A percentile compares a stretch with the other conserved stretches of the same genome.
Evolutionary conservation across 2,888 invertebrate genomes (phyloP).

Genomic region (Mythimna lalbum): DNA sequence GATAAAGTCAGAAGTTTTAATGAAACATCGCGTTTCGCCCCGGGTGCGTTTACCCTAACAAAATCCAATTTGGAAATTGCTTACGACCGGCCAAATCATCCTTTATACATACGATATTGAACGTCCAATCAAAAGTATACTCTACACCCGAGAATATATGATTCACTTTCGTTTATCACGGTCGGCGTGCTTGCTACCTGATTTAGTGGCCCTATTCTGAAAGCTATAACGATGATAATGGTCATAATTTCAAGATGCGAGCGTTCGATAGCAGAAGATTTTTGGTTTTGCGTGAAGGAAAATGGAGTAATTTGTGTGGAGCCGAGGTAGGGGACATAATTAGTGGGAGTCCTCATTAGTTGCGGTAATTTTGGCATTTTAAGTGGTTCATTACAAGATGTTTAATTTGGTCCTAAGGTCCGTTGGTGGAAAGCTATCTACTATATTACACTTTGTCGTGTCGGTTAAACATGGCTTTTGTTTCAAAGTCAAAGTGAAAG

Average conservation of each 20-base stretch:
- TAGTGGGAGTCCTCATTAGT: conserved; percentile 39
- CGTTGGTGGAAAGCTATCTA: neutral
- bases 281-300: conserved; percentile 42
- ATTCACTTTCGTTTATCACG: conserved; percentile 60
- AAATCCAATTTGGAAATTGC: conserved; percentile 83
- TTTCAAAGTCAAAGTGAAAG: too few relatives aligned
- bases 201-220: conserved; percentile 66
- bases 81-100: conserved; percentile 77
- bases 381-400: conserved; percentile 44
- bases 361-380: conserved; percentile 41
- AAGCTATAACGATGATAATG: conserved; percentile 68
- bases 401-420: conserved; percentile 33
- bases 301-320: conserved; percentile 38
- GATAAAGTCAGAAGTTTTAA: conserved; percentile 71
- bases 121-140: conserved; percentile 64
- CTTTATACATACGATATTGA: conserved; percentile 66
- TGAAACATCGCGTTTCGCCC: conserved; percentile 68
- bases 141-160: conserved; percentile 65
- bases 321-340: conserved; percentile 30
- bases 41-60: conserved; percentile 66
- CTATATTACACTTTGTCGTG: neutral
- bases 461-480: neutral
- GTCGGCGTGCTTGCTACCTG: conserved; percentile 48
- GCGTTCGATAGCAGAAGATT: conserved; percentile 42
- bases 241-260: conserved; percentile 62